These are phyloP conservation scores for Nemoura dubitans DNA, from an alignment of 2,888 invertebrate genomes.

Conservation along the genomic window DNA sequence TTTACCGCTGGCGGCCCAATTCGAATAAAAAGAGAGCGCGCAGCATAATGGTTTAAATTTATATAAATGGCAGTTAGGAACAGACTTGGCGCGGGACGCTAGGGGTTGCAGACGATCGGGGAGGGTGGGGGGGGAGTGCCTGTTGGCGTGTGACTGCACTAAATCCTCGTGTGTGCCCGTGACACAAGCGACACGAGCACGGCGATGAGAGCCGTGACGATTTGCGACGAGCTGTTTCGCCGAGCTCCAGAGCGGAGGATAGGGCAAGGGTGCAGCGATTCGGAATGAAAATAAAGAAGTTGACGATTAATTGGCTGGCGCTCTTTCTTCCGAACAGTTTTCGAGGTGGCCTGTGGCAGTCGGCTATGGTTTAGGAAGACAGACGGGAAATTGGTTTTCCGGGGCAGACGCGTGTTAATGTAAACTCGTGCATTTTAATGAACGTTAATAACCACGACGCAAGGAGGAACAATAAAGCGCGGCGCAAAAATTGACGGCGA, in stretches of 20 bases:
- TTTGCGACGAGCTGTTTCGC: background rate
- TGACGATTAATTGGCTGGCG: too few species aligned
- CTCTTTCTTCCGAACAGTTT: too few species aligned
- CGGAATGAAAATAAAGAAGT: too few species aligned
- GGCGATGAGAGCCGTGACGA: background rate
- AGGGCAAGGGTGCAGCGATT: background rate
- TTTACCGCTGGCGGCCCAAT: constrained; percentile 43
- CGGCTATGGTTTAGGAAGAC: background rate
- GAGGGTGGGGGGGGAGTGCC: constrained; percentile 8
- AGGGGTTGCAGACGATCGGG: constrained; percentile 21
- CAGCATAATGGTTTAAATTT: constrained; percentile 47
- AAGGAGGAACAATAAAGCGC: background rate
- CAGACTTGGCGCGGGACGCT: constrained; percentile 9
- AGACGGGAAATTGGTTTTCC: background rate
- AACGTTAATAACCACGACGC: background rate
- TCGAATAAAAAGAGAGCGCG: constrained; percentile 43
- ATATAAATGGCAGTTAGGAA: constrained; percentile 47
- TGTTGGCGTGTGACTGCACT: constrained; percentile 1
- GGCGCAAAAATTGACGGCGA: background rate
- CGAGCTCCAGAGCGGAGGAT: background rate
- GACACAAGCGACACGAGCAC: background rate
- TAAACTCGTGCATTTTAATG: background rate
- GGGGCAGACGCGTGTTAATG: background rate
- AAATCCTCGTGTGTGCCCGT: constrained; percentile 8
- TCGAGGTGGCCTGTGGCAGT: background rate